A percentile compares a stretch with the other conserved stretches of the same genome.
Conservation (phyloP, 2,888 invertebrate species). For the Macrophya alboannulata region DNA sequence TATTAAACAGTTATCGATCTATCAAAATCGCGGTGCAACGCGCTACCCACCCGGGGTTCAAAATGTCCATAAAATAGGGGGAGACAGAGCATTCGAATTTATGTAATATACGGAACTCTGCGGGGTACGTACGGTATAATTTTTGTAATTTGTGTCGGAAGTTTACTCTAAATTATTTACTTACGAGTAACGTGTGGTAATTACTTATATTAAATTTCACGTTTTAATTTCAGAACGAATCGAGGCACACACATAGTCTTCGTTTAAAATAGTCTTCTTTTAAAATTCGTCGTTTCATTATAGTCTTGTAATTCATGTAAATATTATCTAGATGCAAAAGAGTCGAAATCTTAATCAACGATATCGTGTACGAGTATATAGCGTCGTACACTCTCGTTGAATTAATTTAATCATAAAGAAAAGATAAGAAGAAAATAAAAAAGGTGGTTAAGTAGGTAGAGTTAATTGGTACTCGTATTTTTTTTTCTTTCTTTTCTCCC, state of each 20-base stretch:
- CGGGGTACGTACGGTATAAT: neutral
- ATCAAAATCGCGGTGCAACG: slow-evolving; percentile 37
- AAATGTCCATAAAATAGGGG: slow-evolving; percentile 37
- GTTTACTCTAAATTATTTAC: neutral
- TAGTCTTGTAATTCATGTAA: too few relatives aligned
- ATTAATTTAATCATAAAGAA: slow-evolving; percentile 13
- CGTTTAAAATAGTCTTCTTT: too few relatives aligned
- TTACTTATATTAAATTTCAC: neutral
- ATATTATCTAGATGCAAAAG: neutral
- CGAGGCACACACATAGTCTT: neutral
- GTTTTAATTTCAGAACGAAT: neutral
- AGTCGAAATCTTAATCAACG: neutral
- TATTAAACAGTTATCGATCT: slow-evolving; percentile 52
- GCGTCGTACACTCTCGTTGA: neutral
- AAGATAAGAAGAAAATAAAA: neutral
- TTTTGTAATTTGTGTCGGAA: neutral
- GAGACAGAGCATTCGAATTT: neutral
- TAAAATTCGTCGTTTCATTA: neutral
- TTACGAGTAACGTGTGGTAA: neutral
- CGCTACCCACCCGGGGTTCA: slow-evolving; percentile 39
- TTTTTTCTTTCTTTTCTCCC: neutral
- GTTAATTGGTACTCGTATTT: slow-evolving; percentile 9
- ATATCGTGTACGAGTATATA: neutral
- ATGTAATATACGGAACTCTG: neutral
- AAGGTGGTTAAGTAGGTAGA: neutral